Evolutionary conservation across 1,140 invertebrate species (phyloP), one percentile per base, ranked within the genome.

Genomic region (Tetramorium simillimum): DNA sequence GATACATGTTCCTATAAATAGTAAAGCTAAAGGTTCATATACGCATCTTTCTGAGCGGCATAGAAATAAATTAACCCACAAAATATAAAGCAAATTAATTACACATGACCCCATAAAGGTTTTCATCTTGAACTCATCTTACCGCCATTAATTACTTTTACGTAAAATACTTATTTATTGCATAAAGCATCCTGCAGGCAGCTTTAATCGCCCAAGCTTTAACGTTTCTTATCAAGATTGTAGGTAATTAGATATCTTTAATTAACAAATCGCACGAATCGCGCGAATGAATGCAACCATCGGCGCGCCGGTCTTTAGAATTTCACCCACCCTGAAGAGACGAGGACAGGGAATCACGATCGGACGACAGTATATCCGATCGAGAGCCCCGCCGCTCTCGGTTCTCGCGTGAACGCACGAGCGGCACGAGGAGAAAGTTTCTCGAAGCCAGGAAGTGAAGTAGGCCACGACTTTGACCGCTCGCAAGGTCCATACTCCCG

Each of bases 391-490:
- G 67, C 70, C 53, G 28, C 49, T 70, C 87, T 72, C 56, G 60
- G 24, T 51, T 73, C 87, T 81, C 63, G 67, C 60, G 72, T 78
- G 81, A 88, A 88, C 86, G 75, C 86, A 77, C 77, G 82, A 90
- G 60, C 89, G 82, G 86, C 62, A 88, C 91, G 93, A 93, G 94
- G 95, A 95, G 94, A 95, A 95, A 95, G 95, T 95, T 94, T 78
- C 80, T 84, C 91, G 87, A 92, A 91, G 92, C 91, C 93, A 93
- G 93, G 93, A 94, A 93, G 92, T 94, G 91, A 95, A 95, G 95
- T 95, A 94, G 95, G 94, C 92, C 94, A 95, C 93, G 95, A 95
- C 95, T 95, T 95, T 95, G 94, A 95, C 94, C 94, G 95, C 93
- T 93, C 93, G 89, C 95, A 95, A 95, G 95, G 95, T 95, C 95